phyloP scores from a whole-genome alignment of 2,113 vertebrate species.

The Rhabdomys dilectus region DNA sequence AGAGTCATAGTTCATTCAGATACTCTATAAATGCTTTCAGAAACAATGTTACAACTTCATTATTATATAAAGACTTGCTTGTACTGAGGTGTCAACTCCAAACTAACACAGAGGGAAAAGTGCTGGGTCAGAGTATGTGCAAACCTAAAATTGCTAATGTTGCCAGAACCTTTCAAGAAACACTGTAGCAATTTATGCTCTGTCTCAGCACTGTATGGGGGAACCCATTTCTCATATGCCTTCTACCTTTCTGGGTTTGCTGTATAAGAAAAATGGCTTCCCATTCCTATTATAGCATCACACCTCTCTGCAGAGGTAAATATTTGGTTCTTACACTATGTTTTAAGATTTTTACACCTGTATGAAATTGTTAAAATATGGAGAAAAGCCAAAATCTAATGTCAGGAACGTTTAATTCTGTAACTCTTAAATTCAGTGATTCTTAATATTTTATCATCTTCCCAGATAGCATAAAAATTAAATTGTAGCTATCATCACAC shows the following conservation, averaged over 20 bases:
- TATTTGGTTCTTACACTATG: background rate
- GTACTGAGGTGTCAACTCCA: background rate
- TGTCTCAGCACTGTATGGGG: background rate
- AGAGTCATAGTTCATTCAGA: conserved; percentile 3
- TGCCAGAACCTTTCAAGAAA: conserved; percentile 11
- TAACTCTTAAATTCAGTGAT: background rate
- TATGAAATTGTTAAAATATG: conserved; percentile 36
- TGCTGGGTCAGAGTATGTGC: background rate
- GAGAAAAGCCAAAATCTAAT: conserved; percentile 28
- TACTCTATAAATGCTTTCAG: background rate
- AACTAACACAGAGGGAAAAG: background rate
- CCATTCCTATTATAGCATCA: background rate
- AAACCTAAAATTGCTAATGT: conserved; percentile 44
- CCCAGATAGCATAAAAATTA: background rate
- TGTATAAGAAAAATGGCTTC: conserved; percentile 28
- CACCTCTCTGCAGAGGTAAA: conserved; percentile 27
- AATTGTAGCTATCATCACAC: background rate
- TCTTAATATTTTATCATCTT: background rate
- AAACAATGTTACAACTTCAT: background rate
- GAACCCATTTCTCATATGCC: background rate
- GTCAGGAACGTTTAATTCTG: background rate
- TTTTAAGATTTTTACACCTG: background rate
- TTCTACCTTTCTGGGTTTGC: conserved; percentile 6
- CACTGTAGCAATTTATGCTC: background rate
- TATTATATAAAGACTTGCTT: background rate